Conservation (phyloP, 53 echinoderm and acorn worm genomes). For the Holothuria leucospilota region DNA sequence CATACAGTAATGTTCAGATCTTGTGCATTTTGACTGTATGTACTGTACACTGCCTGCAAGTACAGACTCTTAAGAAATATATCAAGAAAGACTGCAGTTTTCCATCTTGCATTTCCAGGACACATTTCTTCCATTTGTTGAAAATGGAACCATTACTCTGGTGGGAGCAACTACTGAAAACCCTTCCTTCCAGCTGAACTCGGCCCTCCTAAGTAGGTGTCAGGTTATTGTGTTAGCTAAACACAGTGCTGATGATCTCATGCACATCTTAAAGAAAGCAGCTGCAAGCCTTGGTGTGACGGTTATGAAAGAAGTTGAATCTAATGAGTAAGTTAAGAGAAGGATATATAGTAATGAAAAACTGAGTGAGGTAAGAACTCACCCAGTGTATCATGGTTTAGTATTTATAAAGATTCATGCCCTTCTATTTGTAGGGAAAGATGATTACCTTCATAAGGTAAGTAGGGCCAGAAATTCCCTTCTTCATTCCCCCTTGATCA, state of each 20-base stretch:
- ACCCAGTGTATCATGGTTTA: too few relatives aligned
- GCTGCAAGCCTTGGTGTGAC: slow-evolving; percentile 51
- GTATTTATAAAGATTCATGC: too few relatives aligned
- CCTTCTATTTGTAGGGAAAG: too few relatives aligned
- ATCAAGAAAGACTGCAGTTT: too few relatives aligned
- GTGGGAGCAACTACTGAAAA: slow-evolving; percentile 98
- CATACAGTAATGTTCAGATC: too few relatives aligned
- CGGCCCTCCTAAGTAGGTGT: slow-evolving; percentile 90
- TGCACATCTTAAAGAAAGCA: slow-evolving; percentile 74
- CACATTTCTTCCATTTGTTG: slow-evolving; percentile 90
- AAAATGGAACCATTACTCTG: slow-evolving; percentile 93
- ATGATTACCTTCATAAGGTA: too few relatives aligned
- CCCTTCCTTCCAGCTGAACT: slow-evolving; percentile 94
- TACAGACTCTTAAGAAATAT: too few relatives aligned
- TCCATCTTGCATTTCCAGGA: slow-evolving; percentile 56
- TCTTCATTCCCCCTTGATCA: too few relatives aligned
- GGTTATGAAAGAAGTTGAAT: slow-evolving; percentile 54
- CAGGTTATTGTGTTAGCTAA: slow-evolving; percentile 88
- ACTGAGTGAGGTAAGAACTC: too few relatives aligned
- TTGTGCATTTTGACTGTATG: too few relatives aligned
- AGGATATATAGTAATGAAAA: slow-evolving; percentile 34
- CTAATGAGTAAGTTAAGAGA: not conserved
- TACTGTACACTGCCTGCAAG: too few relatives aligned
- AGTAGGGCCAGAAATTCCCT: too few relatives aligned
- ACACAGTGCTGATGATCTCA: slow-evolving; percentile 70